Percentiles rank a stretch among this genome's conserved stretches.
These are phyloP conservation scores for Nesidiocoris tenuis DNA, from an alignment of 2,888 invertebrate species.

Conservation along the genomic window DNA sequence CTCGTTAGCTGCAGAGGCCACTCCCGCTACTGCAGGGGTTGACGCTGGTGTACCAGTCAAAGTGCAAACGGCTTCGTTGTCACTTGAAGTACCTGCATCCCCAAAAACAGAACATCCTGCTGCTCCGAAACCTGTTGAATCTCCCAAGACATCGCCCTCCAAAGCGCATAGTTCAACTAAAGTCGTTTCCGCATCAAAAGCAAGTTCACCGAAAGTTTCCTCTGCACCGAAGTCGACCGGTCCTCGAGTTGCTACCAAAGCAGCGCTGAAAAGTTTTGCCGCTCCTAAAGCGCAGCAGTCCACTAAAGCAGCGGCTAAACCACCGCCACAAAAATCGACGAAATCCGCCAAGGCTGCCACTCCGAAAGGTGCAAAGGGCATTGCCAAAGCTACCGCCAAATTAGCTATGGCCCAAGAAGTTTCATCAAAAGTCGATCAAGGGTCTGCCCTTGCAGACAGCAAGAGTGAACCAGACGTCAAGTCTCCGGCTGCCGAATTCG, in stretches of 20 bases:
- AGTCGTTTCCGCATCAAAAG: neutral
- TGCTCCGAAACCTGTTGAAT: neutral
- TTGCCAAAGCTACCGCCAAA: constrained; percentile 29
- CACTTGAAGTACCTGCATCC: neutral
- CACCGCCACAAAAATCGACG: neutral
- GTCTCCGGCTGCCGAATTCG: neutral
- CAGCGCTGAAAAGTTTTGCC: neutral
- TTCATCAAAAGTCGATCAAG: neutral
- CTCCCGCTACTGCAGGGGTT: neutral
- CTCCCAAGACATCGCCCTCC: constrained; percentile 2
- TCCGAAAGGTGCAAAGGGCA: constrained; percentile 25
- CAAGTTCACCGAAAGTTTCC: neutral
- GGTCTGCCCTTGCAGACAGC: neutral
- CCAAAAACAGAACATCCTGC: neutral
- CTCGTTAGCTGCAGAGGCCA: neutral
- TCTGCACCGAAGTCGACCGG: neutral
- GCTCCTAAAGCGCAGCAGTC: neutral
- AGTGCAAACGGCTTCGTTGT: neutral
- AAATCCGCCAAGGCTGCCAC: constrained; percentile 9
- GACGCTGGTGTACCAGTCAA: neutral
- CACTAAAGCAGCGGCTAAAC: constrained; percentile 7
- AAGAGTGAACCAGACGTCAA: neutral
- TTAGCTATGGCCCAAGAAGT: constrained; percentile 27
- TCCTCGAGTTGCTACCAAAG: constrained; percentile 5
- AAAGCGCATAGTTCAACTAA: neutral